Evolutionary conservation across 2,888 invertebrate species (phyloP).

Genomic region (Hirtodrosophila confusa): DNA sequence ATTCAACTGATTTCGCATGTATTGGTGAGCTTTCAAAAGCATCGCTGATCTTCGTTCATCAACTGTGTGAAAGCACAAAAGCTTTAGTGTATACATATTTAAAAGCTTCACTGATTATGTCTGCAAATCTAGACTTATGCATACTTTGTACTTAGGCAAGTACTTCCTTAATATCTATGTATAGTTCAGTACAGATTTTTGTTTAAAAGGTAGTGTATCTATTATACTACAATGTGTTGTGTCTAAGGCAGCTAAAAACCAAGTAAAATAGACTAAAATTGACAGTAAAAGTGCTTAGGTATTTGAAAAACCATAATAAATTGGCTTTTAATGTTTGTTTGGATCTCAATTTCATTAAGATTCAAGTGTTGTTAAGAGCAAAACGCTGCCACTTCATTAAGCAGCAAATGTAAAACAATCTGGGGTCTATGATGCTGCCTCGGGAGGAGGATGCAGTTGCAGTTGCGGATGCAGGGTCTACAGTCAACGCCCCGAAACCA

Average conservation of each 20-base stretch:
- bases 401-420: constrained; percentile 17
- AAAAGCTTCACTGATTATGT: no score
- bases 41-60: neutral
- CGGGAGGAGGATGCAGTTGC: neutral
- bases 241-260: no score
- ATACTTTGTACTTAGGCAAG: no score
- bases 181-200: no score
- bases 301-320: neutral
- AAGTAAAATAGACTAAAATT: no score
- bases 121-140: no score
- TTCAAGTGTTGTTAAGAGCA: constrained; percentile 4
- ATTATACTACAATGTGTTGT: no score
- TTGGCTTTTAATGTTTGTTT: neutral
- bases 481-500: constrained; percentile 35
- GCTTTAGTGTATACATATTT: no score
- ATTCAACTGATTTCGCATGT: neutral
- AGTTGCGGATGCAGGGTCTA: neutral
- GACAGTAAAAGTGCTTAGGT: no score
- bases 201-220: no score
- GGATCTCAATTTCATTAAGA: constrained; percentile 10
- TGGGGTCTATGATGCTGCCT: neutral
- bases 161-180: no score
- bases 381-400: constrained; percentile 22
- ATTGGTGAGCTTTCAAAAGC: neutral
- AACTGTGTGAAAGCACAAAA: no score